Base-by-base conservation (phyloP, 2,888 invertebrate species). In the Euplexia lucipara region DNA sequence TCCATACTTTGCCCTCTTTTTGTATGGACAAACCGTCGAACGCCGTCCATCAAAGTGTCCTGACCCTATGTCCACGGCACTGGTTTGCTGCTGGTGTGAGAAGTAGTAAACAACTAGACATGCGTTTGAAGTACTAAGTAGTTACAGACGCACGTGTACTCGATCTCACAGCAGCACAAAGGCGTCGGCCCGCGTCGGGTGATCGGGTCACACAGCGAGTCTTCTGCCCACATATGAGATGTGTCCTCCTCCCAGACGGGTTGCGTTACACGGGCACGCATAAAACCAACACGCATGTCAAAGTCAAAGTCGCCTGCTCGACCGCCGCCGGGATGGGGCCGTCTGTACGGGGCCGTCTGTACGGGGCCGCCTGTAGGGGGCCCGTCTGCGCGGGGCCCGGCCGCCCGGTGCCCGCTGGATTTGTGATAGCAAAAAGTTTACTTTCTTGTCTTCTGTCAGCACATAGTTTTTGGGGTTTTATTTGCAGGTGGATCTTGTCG, bases 201-300 rank as follows among this genome's bases (percentile, higher is more conserved):
- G n/a, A n/a, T 18, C 9, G 2, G 8, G 1, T 3, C 18, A 34
- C 8, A 10, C 14, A 26, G 14, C 12, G n/a, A 12, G 12, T n/a
- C 75, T 72, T 61, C 72, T 72, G 48, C 7, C 49, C 49, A 8
- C 10, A 12, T 9, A 1, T 26, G 10, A 3, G 8, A n/a, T 32
- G 32, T 2, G 9, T 26, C 14, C 22, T 34, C 16, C 44, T 51
- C 26, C 58, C 53, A 20, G 52, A 59, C 49, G 62, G 68, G 6
- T 80, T 49, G 26, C 48, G 67, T 80, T 80, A 71, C 82, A 42
- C 63, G 42, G 32, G 47, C 75, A 41, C 57, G 65, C 62, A 72
- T 59, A 62, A 64, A 62, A 72, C 64, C 32, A 12, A 26, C 47
- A 58, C 48, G 53, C 39, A 58, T 44, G 64, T 58, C 49, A 44